Base-by-base conservation (phyloP, 2,888 invertebrate species). In the Diaprepes abbreviatus region DNA sequence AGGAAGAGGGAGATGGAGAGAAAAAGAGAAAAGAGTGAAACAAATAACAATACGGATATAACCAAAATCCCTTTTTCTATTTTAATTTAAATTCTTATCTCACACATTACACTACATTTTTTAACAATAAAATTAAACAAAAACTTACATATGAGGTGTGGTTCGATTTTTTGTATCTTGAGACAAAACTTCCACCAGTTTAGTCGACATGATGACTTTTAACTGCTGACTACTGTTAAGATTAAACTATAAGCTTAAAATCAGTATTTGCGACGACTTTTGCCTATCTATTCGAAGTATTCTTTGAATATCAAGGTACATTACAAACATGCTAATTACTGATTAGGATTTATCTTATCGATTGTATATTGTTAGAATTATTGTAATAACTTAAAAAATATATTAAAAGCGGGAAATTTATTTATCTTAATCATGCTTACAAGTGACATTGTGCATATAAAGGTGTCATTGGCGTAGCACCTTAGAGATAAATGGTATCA, bases 261-360 rank as follows among this genome's bases (percentile, higher is more conserved):
- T 36, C 55, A 55, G 12, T 55, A 36, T 24, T 35, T 35, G 36
- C 35, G 54, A 35, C 21, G 38, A 36, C n/a, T n/a, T 55, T 24
- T 36, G 38, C 36, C 55, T 24, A 24, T 35, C 55, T 55, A 24
- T 36, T 55, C 55, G 7, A 38, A 55, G 38, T 38, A 55, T 55
- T 38, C 38, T 55, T 55, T 10, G 36, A 38, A 55, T 55, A 55
- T 55, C 55, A 55, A 55, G 36, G 38, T 24, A 58, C 24, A 43
- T 58, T 58, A 58, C 40, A 58, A 58, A 58, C 43, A 58, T 58
- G 58, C 58, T 58, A 64, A 64, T 64, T 64, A 60, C 60, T 60
- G 60, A 60, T 45, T 35, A 43, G 4, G 50, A 6, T 21, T 63
- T 63, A 63, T 63, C 63, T 63, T 63, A 63, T 63, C 63, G 63